Evolutionary conservation across 1,140 invertebrate species (phyloP).

Genomic region (Parapsyche elsis): DNA sequence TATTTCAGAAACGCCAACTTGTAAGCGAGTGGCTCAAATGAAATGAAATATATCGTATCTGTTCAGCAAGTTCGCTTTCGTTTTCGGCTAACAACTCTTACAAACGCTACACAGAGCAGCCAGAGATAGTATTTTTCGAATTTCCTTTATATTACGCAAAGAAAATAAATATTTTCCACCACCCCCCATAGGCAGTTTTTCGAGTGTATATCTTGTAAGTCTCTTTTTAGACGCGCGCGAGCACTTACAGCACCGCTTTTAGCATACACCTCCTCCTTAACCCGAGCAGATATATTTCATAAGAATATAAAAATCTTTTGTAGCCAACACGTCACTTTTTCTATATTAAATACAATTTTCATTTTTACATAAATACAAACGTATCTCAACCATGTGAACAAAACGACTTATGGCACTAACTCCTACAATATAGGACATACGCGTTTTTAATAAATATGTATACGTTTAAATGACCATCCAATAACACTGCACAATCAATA

Average conservation of each 20-base stretch:
- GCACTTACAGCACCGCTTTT: constrained; percentile 20
- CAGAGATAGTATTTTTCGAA: constrained; percentile 28
- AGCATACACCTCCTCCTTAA: constrained; percentile 3
- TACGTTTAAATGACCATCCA: no score
- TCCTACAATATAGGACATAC: no score
- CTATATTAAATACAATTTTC: no score
- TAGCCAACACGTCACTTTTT: no score
- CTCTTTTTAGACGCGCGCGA: constrained; percentile 13
- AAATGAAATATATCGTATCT: constrained; percentile 9
- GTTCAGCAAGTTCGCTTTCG: constrained; percentile 1
- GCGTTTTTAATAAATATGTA: no score
- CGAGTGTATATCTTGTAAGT: background rate
- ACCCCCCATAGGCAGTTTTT: constrained; percentile 8
- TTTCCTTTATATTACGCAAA: constrained; percentile 4
- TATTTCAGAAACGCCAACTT: background rate
- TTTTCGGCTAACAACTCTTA: constrained; percentile 5
- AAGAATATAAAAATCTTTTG: no score
- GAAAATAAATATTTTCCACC: constrained; percentile 7
- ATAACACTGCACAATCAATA: no score
- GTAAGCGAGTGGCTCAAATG: background rate
- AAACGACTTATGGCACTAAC: no score
- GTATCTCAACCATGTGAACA: no score
- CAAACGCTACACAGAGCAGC: background rate
- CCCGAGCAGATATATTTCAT: background rate
- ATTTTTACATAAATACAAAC: no score